Base-by-base conservation (phyloP, 2,888 invertebrate species). In the Zaprionus bogoriensis region DNA sequence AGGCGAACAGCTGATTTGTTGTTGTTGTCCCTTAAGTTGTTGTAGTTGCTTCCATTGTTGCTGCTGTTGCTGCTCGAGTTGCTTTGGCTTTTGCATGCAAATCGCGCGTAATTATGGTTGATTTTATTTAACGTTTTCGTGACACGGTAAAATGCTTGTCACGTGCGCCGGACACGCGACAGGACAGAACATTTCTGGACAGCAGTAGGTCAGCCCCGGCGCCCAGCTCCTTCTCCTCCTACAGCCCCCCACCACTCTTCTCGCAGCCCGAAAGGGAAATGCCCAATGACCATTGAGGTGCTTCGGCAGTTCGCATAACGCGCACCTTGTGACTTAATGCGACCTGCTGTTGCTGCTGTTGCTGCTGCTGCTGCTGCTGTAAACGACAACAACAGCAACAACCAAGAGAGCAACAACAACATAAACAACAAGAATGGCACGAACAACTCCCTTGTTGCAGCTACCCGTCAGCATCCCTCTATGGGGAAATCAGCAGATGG, bases 151-250 rank as follows among this genome's bases (percentile, higher is more conserved):
- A 61, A 54, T 44, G 58, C 58, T 59, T 59, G 64, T 81, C 82
- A 82, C 78, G 66, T 81, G 75, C 51, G 5, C 57, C 57, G 32
- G 30, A 54, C 67, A 60, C 66, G 72, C 76, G 38, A 53, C 38
- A 50, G 6, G 17, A 19, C n/a, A 27, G 4, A 20, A 39, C n/a
- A n/a, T n/a, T 10, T 3, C 20, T 6, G 17, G 14, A 36, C 32
- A 17, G 32, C 14, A 36, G 32, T 36, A 36, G 32, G 32, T 36
- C 32, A 36, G 32, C 32, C 7, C 7, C 14, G 14, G 32, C 7
- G n/a, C 6, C 5, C 12, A 30, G 14, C 7, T 14, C 2, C 14
- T 12, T n/a, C 12, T 7, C 32, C 3, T 12, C 32, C 7, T 14
- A 5, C 14, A 32, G 30, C 12, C 14, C 32, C 3, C 14, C 32